A percentile compares a stretch with the other conserved stretches of the same genome.
Conservation (phyloP, 2,888 invertebrate species). For the Nymphalis polychloros region DNA sequence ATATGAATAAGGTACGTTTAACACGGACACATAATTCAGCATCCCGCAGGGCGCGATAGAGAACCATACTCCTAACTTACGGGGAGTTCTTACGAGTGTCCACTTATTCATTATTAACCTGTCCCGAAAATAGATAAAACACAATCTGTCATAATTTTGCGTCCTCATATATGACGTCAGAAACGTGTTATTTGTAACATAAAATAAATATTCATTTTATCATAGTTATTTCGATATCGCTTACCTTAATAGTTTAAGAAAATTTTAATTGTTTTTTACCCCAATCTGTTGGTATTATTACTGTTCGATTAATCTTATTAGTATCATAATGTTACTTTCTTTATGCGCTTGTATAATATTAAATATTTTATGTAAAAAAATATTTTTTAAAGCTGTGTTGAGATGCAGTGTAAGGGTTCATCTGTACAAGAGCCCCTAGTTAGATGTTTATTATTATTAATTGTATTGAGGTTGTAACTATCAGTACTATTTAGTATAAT, state of each 20-base stretch:
- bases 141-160: too few species aligned
- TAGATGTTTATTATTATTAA: slow-evolving; percentile 3
- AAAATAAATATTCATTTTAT: background rate
- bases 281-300: slow-evolving; percentile 1
- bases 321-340: slow-evolving; percentile 14
- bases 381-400: background rate
- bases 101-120: too few species aligned
- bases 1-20: background rate
- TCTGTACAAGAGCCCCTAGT: slow-evolving; percentile 2
- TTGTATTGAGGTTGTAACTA: slow-evolving; percentile 16
- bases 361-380: slow-evolving; percentile 16
- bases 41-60: too few species aligned
- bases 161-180: too few species aligned
- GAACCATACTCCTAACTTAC: too few species aligned
- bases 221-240: background rate
- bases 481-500: slow-evolving; percentile 12
- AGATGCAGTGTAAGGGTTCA: background rate
- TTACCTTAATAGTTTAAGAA: background rate
- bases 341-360: slow-evolving; percentile 20
- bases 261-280: background rate
- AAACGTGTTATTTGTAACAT: too few species aligned
- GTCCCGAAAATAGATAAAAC: too few species aligned
- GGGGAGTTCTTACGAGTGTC: too few species aligned
- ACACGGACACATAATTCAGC: too few species aligned
- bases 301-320: background rate